A percentile compares a stretch with the other conserved stretches of the same genome.
phyloP scores from a whole-genome alignment of 2,888 invertebrate genomes.

The Epinotia nisella region DNA sequence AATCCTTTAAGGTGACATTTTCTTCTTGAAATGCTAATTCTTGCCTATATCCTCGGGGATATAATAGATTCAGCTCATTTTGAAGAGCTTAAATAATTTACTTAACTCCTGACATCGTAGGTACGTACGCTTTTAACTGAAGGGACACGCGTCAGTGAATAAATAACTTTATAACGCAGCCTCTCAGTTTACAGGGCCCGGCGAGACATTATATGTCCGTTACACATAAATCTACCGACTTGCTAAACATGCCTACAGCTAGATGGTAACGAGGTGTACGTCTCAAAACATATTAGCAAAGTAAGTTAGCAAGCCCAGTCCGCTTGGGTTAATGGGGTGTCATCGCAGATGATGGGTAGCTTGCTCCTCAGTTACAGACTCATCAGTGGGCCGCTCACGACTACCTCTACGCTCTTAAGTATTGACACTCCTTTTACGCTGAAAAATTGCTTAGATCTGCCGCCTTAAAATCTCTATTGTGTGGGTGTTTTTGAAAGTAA shows the following conservation, averaged over 20 bases:
- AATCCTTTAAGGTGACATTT: neutral
- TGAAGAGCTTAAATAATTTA: conserved; percentile 33
- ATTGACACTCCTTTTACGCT: conserved; percentile 70
- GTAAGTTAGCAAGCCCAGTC: conserved; percentile 72
- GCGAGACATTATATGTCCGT: conserved; percentile 54
- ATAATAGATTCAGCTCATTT: conserved; percentile 31
- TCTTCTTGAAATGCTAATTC: neutral
- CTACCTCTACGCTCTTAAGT: conserved; percentile 59
- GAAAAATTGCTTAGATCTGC: conserved; percentile 57
- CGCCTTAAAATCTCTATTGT: conserved; percentile 35
- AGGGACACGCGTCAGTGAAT: conserved; percentile 45
- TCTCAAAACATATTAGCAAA: conserved; percentile 73
- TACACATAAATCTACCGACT: conserved; percentile 47
- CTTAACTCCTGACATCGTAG: conserved; percentile 26
- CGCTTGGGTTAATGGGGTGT: conserved; percentile 79
- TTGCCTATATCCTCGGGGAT: neutral
- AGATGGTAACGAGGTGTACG: conserved; percentile 50
- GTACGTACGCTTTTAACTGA: conserved; percentile 37
- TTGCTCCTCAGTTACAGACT: conserved; percentile 68
- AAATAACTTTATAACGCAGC: conserved; percentile 53
- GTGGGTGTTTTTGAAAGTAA: conserved; percentile 21
- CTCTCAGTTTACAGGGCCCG: conserved; percentile 60
- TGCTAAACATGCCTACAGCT: conserved; percentile 42
- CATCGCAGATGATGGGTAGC: conserved; percentile 78
- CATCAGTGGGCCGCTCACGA: conserved; percentile 67